Base-by-base conservation (phyloP, 2,888 invertebrate genomes). In the Camponotus fellah region DNA sequence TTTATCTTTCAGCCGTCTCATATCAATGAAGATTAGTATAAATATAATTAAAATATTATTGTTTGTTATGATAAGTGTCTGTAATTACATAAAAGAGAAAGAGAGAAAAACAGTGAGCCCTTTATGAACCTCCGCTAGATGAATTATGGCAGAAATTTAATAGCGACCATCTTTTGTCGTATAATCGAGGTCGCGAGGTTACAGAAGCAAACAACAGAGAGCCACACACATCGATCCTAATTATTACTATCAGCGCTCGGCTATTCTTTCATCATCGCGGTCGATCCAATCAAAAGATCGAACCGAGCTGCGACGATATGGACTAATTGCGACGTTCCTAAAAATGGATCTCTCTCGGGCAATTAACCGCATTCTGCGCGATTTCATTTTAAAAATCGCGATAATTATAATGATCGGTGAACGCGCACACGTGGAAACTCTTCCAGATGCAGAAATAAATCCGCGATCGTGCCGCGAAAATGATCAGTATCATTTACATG, bases 181-280 rank as follows among this genome's bases (percentile, higher is more conserved):
- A 53, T 34, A 75, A 83, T 32, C 82, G 87, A 80, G 85, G 87
- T 87, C 86, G 84, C 65, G 82, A 53, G 89, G 89, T 87, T 89
- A 87, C 71, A 85, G 85, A 87, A 87, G 85, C 87, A 91, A 87
- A 91, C 90, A 83, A 84, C 26, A 26, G 79, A 80, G 71, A 84
- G 58, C 84, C 85, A 84, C 87, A 81, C 91, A 82, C 88, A 87
- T 87, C 87, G 91, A 80, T 85, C 83, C 87, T 84, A 91, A 91
- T 91, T 85, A 91, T 83, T 85, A 84, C 81, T 88, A 86, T 90
- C 88, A 83, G 74, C 82, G 86, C 60, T 85, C 53, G 80, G 86
- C 81, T 66, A 85, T 84, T 85, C 87, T 88, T 85, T 88, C 86
- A 87, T 89, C 88, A 89, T 66, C 81, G 49, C n/a, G 53, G 53